Conservation (phyloP, 2,113 vertebrate species). For the Neodontobutis hainanensis region DNA sequence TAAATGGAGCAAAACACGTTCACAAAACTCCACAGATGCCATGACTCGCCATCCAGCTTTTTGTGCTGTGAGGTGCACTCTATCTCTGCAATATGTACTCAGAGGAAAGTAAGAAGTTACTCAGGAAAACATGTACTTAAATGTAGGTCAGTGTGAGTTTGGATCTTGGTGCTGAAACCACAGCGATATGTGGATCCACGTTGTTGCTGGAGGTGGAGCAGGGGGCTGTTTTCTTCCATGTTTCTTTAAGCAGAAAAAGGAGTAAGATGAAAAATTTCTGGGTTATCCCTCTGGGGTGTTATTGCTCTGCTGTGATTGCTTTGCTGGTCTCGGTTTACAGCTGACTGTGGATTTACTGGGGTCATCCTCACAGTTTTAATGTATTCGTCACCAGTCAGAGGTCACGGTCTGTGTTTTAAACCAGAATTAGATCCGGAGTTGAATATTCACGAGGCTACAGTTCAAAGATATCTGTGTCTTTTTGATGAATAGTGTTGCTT, state of each 20-base stretch:
- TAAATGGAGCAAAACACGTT: no score
- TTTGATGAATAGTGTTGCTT: conserved; percentile 28
- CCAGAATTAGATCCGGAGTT: neutral
- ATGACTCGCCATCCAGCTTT: no score
- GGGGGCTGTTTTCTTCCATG: conserved; percentile 18
- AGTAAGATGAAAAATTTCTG: conserved; percentile 39
- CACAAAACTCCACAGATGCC: no score
- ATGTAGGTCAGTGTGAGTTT: no score
- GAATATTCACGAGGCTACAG: conserved; percentile 40
- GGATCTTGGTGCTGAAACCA: no score
- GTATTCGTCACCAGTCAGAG: conserved; percentile 28
- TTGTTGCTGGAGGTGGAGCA: conserved; percentile 60
- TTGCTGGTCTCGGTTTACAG: conserved; percentile 34
- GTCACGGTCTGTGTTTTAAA: conserved; percentile 34
- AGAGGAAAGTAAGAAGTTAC: no score
- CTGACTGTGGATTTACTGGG: conserved; percentile 30
- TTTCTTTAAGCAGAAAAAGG: conserved; percentile 27
- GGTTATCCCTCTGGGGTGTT: conserved; percentile 41
- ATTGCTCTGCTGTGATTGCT: conserved; percentile 22
- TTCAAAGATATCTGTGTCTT: conserved; percentile 15
- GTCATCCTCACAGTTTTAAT: conserved; percentile 21
- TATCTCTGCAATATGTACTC: no score
- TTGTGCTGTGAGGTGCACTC: no score
- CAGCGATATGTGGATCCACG: no score
- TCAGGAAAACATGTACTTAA: no score